These are phyloP conservation scores for Odobenus rosmarus DNA, from an alignment of 2,113 vertebrate species.

Conservation along the genomic window DNA sequence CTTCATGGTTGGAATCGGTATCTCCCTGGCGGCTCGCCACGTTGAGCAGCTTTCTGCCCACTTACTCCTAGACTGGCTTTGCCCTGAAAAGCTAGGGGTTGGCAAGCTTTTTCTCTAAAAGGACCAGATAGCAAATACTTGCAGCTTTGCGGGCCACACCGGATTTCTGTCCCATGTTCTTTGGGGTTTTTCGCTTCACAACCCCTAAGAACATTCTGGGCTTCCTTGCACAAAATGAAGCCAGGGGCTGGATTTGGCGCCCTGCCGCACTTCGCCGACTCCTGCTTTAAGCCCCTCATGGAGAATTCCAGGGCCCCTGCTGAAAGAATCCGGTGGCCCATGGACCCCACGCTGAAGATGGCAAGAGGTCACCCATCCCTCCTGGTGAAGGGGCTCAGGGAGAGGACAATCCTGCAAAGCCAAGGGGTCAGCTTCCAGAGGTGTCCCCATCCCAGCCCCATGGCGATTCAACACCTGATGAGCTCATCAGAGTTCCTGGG, in stretches of 20 bases:
- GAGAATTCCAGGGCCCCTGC: not conserved
- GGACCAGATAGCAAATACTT: not conserved
- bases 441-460: not conserved
- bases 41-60: rapidly evolving
- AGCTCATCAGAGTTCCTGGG: slow-evolving; percentile 27
- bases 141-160: not conserved
- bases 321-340: not conserved
- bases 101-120: not conserved
- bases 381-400: not conserved
- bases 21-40: not conserved
- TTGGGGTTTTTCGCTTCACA: not conserved
- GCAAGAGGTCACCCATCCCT: not conserved
- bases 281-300: not conserved
- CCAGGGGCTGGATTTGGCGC: no score
- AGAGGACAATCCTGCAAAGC: not conserved
- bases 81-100: not conserved
- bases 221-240: not conserved
- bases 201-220: not conserved
- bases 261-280: not conserved
- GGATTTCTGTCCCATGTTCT: not conserved
- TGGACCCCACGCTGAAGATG: not conserved
- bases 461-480: not conserved
- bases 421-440: not conserved
- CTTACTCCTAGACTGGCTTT: not conserved
- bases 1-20: rapidly evolving